These are phyloP conservation scores for Mycetomoellerius zeteki DNA, from an alignment of 1,140 invertebrate species.

Conservation along the genomic window DNA sequence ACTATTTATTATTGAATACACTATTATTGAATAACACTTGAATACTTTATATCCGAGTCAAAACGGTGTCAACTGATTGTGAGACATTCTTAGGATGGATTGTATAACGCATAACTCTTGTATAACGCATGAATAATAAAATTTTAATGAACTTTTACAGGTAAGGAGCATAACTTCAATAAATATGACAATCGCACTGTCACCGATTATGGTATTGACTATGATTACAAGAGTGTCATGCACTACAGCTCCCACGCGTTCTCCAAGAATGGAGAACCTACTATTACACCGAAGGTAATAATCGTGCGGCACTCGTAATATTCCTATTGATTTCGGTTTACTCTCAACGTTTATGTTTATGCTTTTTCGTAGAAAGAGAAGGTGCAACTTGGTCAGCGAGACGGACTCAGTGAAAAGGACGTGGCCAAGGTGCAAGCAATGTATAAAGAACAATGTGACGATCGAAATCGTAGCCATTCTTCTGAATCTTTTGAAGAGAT, in stretches of 20 bases:
- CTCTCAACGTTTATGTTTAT: conserved; percentile 1
- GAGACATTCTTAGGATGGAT: neutral
- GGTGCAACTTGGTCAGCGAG: conserved; percentile 89
- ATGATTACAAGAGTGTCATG: conserved; percentile 92
- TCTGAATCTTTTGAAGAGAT: conserved; percentile 50
- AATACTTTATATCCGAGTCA: neutral
- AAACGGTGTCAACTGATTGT: neutral
- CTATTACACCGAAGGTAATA: conserved; percentile 89
- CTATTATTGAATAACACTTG: neutral
- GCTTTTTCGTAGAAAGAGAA: conserved; percentile 57
- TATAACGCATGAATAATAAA: neutral
- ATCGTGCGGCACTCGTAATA: neutral
- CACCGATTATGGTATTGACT: conserved; percentile 89
- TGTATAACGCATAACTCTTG: neutral
- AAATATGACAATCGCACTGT: conserved; percentile 90
- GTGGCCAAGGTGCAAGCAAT: conserved; percentile 89
- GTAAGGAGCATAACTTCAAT: conserved; percentile 90
- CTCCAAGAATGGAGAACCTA: conserved; percentile 89
- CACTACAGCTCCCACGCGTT: conserved; percentile 91
- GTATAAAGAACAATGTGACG: conserved; percentile 88
- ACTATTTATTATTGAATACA: neutral
- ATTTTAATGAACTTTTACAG: conserved; percentile 79
- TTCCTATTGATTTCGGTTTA: conserved; percentile 12
- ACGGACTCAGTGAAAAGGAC: conserved; percentile 90
- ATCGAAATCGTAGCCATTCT: conserved; percentile 40